Conservation (phyloP, 2,797 vertebrate species). For the Pelodytes ibericus region DNA sequence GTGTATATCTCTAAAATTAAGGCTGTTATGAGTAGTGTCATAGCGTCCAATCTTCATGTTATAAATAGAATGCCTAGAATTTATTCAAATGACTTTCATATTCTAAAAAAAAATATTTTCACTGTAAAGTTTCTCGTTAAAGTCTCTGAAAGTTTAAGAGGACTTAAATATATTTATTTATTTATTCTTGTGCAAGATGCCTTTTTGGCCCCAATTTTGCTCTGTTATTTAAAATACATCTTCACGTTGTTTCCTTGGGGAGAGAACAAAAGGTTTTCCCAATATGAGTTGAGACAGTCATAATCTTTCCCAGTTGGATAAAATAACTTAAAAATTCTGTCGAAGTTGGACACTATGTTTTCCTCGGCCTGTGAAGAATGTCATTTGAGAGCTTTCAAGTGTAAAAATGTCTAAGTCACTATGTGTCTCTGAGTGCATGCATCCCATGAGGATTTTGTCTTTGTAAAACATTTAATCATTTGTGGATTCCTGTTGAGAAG, state of each 20-base stretch:
- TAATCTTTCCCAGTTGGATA: constrained; percentile 53
- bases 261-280: constrained; percentile 42
- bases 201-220: constrained; percentile 30
- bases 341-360: constrained; percentile 52
- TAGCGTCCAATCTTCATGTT: no score
- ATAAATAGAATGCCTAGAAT: background rate
- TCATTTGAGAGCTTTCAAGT: constrained; percentile 52
- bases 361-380: constrained; percentile 26
- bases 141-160: constrained; percentile 14
- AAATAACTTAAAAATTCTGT: constrained; percentile 50
- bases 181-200: no score
- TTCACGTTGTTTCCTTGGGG: constrained; percentile 7
- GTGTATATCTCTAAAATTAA: no score
- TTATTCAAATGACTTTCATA: constrained; percentile 22
- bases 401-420: constrained; percentile 48
- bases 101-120: constrained; percentile 25
- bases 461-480: constrained; percentile 54
- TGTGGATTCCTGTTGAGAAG: constrained; percentile 46
- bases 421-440: constrained; percentile 29
- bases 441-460: constrained; percentile 42
- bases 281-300: constrained; percentile 24
- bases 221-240: constrained; percentile 41
- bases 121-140: constrained; percentile 15
- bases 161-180: constrained; percentile 12
- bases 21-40: no score